Conservation (phyloP, 2,797 vertebrate species). For the Epinephelus malabaricus region DNA sequence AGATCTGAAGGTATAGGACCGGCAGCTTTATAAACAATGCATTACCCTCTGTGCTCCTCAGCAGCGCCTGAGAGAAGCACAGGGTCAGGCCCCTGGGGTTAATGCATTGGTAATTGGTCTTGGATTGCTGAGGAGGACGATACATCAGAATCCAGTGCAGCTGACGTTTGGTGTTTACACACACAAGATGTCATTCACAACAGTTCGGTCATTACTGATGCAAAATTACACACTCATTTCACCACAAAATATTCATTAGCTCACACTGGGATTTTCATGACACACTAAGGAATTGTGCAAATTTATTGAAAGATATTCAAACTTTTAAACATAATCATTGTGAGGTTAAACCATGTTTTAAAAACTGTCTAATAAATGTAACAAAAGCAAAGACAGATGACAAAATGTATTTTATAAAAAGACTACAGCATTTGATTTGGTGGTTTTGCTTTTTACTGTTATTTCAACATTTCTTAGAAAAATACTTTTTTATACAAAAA, state of each 20-base stretch:
- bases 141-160: conserved; percentile 31
- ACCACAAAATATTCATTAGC: background rate
- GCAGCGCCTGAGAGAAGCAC: conserved; percentile 8
- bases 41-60: conserved; percentile 36
- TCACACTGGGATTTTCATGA: background rate
- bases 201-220: background rate
- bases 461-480: conserved; percentile 61
- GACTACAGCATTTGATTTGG: background rate
- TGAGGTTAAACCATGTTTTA: too few species aligned
- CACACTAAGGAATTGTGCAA: background rate
- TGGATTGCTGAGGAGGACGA: conserved; percentile 37
- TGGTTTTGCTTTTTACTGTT: conserved; percentile 30
- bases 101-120: conserved; percentile 44
- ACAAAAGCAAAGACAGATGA: background rate
- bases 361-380: background rate
- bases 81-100: conserved; percentile 11
- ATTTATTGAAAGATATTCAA: background rate
- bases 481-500: conserved; percentile 69
- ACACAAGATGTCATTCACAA: background rate
- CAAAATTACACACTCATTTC: background rate
- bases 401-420: background rate
- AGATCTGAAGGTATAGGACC: conserved; percentile 9
- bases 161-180: background rate
- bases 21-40: conserved; percentile 42
- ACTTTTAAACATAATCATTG: background rate